Base-by-base conservation (phyloP, 1,140 invertebrate species). In the Panagrolaimus sp. region DNA sequence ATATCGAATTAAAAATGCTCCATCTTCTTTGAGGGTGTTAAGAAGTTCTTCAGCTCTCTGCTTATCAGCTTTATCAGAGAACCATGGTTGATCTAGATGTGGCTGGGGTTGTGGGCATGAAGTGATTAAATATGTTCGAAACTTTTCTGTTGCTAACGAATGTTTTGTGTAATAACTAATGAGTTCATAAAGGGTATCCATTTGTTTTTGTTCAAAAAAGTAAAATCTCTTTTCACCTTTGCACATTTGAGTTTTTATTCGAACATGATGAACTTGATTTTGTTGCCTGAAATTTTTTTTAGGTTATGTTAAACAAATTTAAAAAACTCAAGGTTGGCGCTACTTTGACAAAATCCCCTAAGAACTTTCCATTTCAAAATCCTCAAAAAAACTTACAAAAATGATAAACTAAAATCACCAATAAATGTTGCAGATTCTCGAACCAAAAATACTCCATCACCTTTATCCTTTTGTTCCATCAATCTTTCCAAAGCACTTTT, bases 21-120 rank as follows among this genome's bases (percentile, higher is more conserved):
- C 80, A 64, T 83, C 80, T 64, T 77, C 75, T 43, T 61, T 57
- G 9, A 83, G 68, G 43, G 74, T 74, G 43, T 72, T 76, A 20
- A 82, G 64, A 64, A 82, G 45, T 63, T 83, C 76, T 64, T 82
- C 80, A 9, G 80, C 79, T 38, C 72, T 63, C 53, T 72, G 45
- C 31, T 78, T 81, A 53, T 83, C 78, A 9, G 77, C 75, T 5
- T 71, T 68, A 11, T 68, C 66, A 7, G 66, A 65, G 68, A 82
- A 82, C 80, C 80, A 82, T 4, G 81, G 78, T 66, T 82, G 66
- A 64, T 76, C 74, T 23, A 82, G 62, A 67, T 82, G 81, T 3
- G 81, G 77, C 44, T 78, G 74, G n/a, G 80, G 80, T 66, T 82
- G 80, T 11, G 80, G 80, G 64, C 80, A 82, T 7, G 80, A 63